phyloP scores from a whole-genome alignment of 2,113 vertebrate species.

The Accipiter virgatus region DNA sequence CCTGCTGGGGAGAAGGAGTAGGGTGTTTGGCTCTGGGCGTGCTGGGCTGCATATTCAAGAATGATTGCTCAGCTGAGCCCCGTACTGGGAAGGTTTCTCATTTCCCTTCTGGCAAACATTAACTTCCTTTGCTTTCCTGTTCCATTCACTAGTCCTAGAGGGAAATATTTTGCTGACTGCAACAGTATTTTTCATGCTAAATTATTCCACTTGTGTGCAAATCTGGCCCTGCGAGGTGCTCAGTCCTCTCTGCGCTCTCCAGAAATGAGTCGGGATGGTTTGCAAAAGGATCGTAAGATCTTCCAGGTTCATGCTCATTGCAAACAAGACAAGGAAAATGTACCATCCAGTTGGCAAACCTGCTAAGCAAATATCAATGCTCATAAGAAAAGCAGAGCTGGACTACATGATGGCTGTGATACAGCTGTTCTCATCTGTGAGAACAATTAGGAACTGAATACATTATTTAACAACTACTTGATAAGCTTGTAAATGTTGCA shows the following conservation, averaged over 20 bases:
- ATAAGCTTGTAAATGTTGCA: neutral
- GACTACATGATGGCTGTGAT: neutral
- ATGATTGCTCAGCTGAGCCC: neutral
- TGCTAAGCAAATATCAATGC: neutral
- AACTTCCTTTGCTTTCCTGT: neutral
- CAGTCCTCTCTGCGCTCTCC: neutral
- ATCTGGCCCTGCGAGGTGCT: neutral
- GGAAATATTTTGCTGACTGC: conserved; percentile 1
- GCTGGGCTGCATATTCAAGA: neutral
- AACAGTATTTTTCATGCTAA: neutral
- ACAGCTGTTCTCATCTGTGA: neutral
- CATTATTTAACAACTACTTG: neutral
- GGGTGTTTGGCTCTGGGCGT: neutral
- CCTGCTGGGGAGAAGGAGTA: neutral
- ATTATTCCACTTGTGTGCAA: neutral
- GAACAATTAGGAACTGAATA: neutral
- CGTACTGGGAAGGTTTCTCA: neutral
- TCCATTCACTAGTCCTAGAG: neutral
- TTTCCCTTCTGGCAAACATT: conserved; percentile 2
- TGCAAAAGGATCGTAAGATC: neutral
- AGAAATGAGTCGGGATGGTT: neutral
- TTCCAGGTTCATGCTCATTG: neutral
- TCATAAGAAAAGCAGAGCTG: neutral
- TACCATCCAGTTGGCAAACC: neutral
- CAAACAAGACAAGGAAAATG: neutral